Conservation (phyloP, 1,140 invertebrate genomes). For the Ectropis grisescens region DNA sequence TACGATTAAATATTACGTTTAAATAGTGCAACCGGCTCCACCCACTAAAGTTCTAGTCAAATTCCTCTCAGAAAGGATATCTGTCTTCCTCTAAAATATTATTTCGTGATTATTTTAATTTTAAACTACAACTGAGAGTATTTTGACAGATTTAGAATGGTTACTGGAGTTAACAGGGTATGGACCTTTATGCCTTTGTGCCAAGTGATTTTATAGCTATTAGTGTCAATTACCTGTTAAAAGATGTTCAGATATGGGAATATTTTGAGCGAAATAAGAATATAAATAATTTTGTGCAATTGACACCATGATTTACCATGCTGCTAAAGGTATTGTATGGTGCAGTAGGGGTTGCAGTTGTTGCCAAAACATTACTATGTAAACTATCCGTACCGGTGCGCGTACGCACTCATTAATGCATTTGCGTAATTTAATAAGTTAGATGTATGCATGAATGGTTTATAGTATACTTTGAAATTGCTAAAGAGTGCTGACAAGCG, state of each 20-base stretch:
- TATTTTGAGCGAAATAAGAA: constrained; percentile 61
- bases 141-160: constrained; percentile 47
- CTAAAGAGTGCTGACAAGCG: constrained; percentile 27
- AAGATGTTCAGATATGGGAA: constrained; percentile 60
- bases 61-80: constrained; percentile 45
- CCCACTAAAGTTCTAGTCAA: constrained; percentile 51
- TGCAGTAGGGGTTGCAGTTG: constrained; percentile 24
- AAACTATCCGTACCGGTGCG: constrained; percentile 18
- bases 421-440: constrained; percentile 62
- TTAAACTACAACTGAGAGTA: constrained; percentile 38
- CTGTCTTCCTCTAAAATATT: constrained; percentile 40
- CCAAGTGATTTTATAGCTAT: constrained; percentile 63
- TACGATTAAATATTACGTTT: constrained; percentile 19
- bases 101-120: constrained; percentile 15
- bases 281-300: constrained; percentile 63
- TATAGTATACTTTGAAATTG: constrained; percentile 32
- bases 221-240: constrained; percentile 63
- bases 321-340: too few relatives aligned
- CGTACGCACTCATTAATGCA: constrained; percentile 43
- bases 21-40: constrained; percentile 35
- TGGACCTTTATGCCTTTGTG: constrained; percentile 68
- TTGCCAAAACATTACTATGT: constrained; percentile 36
- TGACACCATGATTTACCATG: constrained; percentile 12
- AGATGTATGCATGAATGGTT: constrained; percentile 30
- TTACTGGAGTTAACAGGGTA: constrained; percentile 59